Base-by-base conservation (phyloP, 2,888 invertebrate genomes). In the Dicyrtomina minuta region DNA sequence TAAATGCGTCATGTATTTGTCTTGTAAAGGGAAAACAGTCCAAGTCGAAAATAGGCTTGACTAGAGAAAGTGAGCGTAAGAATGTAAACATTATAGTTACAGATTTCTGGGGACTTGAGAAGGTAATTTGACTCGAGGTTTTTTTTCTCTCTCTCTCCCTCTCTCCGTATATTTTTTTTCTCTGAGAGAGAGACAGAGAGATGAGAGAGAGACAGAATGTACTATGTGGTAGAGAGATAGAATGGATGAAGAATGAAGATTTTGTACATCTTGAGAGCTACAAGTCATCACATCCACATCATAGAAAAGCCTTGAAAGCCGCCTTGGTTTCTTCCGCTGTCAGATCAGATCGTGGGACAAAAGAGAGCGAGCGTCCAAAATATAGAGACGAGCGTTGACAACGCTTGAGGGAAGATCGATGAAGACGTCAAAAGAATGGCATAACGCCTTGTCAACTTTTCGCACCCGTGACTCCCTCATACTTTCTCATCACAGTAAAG, bases 401-500 rank as follows among this genome's bases (percentile, higher is more conserved):
- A 44, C 64, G 60, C 62, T 61, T 58, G 68, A 53, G 61, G 62
- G 60, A 67, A 71, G 71, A 78, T 77, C 76, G 78, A 78, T 77
- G 78, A 79, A 77, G 77, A 78, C 71, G 77, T 77, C 79, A 79
- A 75, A 77, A 75, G 74, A 78, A 76, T 78, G 73, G 66, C 70
- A 71, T 74, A 73, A 75, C 76, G 75, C 74, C 72, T 65, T 75
- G 77, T 78, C 78, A 78, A 76, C 74, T 75, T 74, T 71, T 74
- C 68, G 68, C 68, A 64, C 68, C 68, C 64, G 66, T 64, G 43
- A 55, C 53, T 55, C 64, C 55, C 64, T 41, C 64, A 10, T 70
- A 56, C 56, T 44, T 51, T 56, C 67, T 70, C 33, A 33, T 33
- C 33, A 33, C 33, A 51, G 64, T 33, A 20, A 15, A 49, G 46